Conservation (phyloP, 2,888 invertebrate species). For the Alviniconcha strummeri region DNA sequence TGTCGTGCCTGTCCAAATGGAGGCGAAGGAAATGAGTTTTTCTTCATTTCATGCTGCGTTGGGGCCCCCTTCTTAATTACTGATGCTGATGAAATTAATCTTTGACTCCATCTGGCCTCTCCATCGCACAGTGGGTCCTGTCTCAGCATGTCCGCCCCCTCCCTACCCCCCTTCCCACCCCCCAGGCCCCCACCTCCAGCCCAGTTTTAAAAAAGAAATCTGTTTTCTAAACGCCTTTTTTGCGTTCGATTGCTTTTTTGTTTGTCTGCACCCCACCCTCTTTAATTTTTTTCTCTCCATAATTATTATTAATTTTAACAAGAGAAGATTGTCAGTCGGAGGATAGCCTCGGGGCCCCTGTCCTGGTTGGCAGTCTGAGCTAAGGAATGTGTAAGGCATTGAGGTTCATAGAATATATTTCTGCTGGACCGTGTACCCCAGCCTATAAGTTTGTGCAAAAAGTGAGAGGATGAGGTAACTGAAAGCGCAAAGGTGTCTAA, state of each 20-base stretch:
- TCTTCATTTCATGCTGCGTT: conserved; percentile 28
- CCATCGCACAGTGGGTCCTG: background rate
- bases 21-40: conserved; percentile 35
- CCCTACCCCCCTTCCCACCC: no score
- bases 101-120: conserved; percentile 25
- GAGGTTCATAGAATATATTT: no score
- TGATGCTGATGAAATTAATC: conserved; percentile 32
- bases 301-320: background rate
- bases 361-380: no score
- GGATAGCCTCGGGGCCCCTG: no score
- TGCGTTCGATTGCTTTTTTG: background rate
- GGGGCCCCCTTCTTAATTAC: conserved; percentile 33
- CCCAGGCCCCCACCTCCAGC: background rate
- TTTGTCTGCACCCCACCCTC: background rate
- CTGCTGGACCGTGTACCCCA: no score
- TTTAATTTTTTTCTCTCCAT: background rate
- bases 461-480: no score
- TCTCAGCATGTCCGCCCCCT: background rate
- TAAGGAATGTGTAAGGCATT: no score
- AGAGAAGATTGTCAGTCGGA: no score
- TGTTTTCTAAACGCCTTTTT: background rate
- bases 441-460: no score
- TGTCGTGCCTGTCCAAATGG: conserved; percentile 30
- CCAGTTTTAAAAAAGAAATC: conserved; percentile 13
- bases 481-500: no score